phyloP scores from a whole-genome alignment of 2,888 invertebrate species.

The Cyaniris semiargus region DNA sequence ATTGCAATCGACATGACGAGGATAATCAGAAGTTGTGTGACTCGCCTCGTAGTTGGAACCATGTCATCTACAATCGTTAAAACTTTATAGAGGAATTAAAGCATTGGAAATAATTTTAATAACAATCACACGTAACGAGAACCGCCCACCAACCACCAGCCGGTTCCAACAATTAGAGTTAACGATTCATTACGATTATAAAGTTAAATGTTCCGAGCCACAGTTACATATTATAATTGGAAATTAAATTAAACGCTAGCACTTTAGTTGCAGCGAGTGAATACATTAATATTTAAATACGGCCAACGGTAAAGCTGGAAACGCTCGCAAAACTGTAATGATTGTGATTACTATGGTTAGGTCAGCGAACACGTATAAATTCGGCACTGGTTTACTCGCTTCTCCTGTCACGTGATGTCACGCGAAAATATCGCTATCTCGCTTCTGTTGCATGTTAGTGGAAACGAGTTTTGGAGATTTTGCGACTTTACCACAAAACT shows the following conservation, averaged over 20 bases:
- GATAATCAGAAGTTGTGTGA: neutral
- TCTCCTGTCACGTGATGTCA: too few species aligned
- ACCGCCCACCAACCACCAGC: neutral
- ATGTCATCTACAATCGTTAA: neutral
- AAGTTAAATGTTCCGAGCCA: constrained; percentile 26
- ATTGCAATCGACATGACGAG: neutral
- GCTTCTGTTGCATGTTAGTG: too few species aligned
- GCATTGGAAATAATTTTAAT: neutral
- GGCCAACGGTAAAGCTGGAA: neutral
- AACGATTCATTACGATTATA: constrained; percentile 25
- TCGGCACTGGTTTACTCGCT: too few species aligned
- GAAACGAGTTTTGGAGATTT: too few species aligned
- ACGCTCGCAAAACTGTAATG: neutral
- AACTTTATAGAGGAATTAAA: neutral
- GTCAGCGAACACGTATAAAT: too few species aligned
- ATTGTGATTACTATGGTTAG: neutral
- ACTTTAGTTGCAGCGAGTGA: neutral
- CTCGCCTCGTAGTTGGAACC: neutral
- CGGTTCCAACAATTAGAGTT: constrained; percentile 11
- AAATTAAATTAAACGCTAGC: constrained; percentile 21
- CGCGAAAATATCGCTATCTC: too few species aligned
- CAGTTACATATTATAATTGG: constrained; percentile 25
- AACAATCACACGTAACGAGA: neutral
- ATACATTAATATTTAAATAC: constrained; percentile 1
- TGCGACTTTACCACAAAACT: too few species aligned